Conservation (phyloP, 2,888 invertebrate species). For the Tipula helvola region DNA sequence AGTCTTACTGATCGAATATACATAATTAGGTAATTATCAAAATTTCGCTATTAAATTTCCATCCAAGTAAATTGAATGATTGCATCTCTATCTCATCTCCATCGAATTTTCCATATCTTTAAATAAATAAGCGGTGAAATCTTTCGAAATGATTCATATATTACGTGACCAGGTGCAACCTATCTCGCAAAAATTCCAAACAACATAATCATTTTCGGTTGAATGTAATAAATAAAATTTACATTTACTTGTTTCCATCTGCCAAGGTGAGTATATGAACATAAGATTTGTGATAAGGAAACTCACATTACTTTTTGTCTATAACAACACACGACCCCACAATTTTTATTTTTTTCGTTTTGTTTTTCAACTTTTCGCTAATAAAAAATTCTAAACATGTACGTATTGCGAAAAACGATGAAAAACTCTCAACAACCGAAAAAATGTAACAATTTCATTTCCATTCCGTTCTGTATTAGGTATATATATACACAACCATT, state of each 20-base stretch:
- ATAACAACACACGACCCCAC: not conserved
- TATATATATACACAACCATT: not conserved
- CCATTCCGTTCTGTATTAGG: not conserved
- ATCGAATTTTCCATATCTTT: not conserved
- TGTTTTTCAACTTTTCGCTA: not conserved
- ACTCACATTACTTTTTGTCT: not conserved
- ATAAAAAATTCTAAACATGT: not conserved
- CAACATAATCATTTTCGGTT: conserved; percentile 4
- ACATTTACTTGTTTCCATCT: not conserved
- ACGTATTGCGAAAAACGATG: not conserved
- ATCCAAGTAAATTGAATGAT: not conserved
- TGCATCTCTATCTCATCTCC: not conserved
- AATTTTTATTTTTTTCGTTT: not conserved
- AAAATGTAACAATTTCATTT: not conserved
- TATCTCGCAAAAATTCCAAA: not conserved
- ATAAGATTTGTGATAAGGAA: not conserved
- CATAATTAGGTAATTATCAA: no score
- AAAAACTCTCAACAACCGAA: not conserved
- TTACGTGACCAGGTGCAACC: not conserved
- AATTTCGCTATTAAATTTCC: no score
- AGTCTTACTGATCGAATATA: no score
- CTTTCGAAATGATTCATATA: not conserved
- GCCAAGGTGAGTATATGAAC: conserved; percentile 4
- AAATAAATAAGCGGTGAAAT: not conserved
- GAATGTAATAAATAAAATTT: not conserved